Evolutionary conservation across 2,888 invertebrate genomes (phyloP).

Genomic region (Anodontia alba): DNA sequence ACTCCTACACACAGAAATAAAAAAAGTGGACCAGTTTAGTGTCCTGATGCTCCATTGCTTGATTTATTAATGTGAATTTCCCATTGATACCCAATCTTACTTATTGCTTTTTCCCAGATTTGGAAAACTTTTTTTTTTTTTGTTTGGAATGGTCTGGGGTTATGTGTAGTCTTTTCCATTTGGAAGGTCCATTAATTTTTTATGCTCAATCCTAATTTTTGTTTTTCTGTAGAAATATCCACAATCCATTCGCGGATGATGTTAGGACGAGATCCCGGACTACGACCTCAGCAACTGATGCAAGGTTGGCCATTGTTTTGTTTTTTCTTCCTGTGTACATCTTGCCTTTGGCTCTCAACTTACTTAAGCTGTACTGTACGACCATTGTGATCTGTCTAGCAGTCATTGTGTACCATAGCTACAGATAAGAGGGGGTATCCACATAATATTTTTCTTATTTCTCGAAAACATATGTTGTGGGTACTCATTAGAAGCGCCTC

Average conservation of each 20-base stretch:
- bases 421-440: no score
- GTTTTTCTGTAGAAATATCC: constrained; percentile 49
- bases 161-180: neutral
- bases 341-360: neutral
- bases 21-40: no score
- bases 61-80: no score
- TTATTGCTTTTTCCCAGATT: no score
- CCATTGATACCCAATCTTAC: no score
- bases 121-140: no score
- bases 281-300: neutral
- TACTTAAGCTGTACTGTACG: no score
- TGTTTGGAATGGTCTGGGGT: constrained; percentile 11
- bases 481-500: no score
- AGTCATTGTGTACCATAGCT: neutral
- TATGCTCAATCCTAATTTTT: neutral
- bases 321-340: neutral
- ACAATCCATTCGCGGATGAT: constrained; percentile 58
- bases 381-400: constrained; percentile 11
- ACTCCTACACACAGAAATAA: no score
- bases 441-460: no score
- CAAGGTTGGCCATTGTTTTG: constrained; percentile 11
- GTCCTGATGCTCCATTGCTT: no score
- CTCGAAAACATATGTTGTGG: no score
- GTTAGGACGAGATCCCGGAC: constrained; percentile 41
- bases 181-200: neutral